Percentiles rank a stretch among this genome's conserved stretches.
Evolutionary conservation across 2,888 invertebrate genomes (phyloP).

Genomic region (Polylopha cassiicola): DNA sequence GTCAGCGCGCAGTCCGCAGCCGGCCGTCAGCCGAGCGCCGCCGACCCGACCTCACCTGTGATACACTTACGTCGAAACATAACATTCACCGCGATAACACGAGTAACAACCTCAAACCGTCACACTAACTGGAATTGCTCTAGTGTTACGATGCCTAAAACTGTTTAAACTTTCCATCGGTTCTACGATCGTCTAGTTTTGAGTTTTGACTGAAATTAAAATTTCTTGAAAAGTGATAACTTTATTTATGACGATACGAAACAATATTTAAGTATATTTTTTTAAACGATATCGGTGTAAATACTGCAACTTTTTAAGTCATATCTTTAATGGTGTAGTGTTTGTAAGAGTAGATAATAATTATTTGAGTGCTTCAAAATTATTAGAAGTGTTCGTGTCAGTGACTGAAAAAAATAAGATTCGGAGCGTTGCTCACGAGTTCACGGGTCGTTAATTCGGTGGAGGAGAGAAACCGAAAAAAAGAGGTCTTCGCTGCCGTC

Average conservation of each 20-base stretch:
- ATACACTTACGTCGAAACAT: slow-evolving; percentile 42
- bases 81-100: slow-evolving; percentile 64
- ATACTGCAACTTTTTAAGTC: slow-evolving; percentile 16
- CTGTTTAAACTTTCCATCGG: slow-evolving; percentile 38
- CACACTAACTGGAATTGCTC: slow-evolving; percentile 59
- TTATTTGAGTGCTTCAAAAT: slow-evolving; percentile 37
- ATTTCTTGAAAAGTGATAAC: slow-evolving; percentile 39
- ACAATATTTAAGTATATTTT: slow-evolving; percentile 16
- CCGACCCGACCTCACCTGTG: slow-evolving; percentile 36
- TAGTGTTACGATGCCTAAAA: slow-evolving; percentile 47
- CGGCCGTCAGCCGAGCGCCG: slow-evolving; percentile 65
- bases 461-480: slow-evolving; percentile 53
- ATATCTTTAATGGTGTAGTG: slow-evolving; percentile 39
- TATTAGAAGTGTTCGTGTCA: slow-evolving; percentile 56
- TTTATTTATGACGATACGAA: slow-evolving; percentile 34
- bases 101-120: slow-evolving; percentile 60
- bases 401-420: slow-evolving; percentile 60
- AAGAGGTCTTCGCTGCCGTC: slow-evolving; percentile 57
- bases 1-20: slow-evolving; percentile 67
- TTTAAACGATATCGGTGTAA: not conserved
- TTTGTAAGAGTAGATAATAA: slow-evolving; percentile 29
- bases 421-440: slow-evolving; percentile 58
- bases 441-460: slow-evolving; percentile 68
- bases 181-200: slow-evolving; percentile 25
- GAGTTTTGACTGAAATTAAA: slow-evolving; percentile 29